Base-by-base conservation (phyloP, 2,113 vertebrate genomes). In the Pseudorasbora parva region DNA sequence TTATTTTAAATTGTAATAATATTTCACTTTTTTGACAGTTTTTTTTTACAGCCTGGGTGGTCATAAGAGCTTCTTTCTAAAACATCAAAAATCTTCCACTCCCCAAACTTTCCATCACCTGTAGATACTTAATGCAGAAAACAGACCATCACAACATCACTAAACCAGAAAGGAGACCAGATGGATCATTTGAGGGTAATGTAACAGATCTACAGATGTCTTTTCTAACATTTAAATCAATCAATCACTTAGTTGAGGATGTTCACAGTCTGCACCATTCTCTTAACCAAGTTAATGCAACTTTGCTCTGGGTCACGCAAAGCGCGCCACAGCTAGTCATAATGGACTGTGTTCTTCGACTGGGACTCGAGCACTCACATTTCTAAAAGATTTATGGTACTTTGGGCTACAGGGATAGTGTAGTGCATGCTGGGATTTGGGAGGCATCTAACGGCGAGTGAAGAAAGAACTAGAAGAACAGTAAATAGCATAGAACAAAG, bases 301-400 rank as follows among this genome's bases (percentile, higher is more conserved):
- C 47, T 33, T 27, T 74, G 25, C 14, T 56, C 47, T 75, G 25
- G 73, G 49, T 75, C 73, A 56, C 27, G 19, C 73, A 76, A 56
- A n/a, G n/a, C n/a, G n/a, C n/a, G n/a, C n/a, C 27, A 1, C 73
- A 8, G 49, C 30, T 0, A n/a, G n/a, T 54, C 43, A 73, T 73
- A 49, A 27, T 11, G 15, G 25, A 54, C 49, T 33, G 15, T 33
- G 47, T 57, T 56, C 64, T 54, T 74, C 15, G 15, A 19, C 47
- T 8, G 27, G 27, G 47, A n/a, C 27, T 8, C 27, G 3, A 72
- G 69, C 73, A 8, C 27, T 78, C 33, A 25, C 37, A 21, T 79
- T 47, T 49, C 59, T 47, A 59, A 43, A 78, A 78, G 57, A 79
- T 64, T 27, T 47, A 45, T 45, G 57, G 8, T 19, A 43, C 41